Conservation (phyloP, 2,797 vertebrate genomes). For the Prionace glauca region DNA sequence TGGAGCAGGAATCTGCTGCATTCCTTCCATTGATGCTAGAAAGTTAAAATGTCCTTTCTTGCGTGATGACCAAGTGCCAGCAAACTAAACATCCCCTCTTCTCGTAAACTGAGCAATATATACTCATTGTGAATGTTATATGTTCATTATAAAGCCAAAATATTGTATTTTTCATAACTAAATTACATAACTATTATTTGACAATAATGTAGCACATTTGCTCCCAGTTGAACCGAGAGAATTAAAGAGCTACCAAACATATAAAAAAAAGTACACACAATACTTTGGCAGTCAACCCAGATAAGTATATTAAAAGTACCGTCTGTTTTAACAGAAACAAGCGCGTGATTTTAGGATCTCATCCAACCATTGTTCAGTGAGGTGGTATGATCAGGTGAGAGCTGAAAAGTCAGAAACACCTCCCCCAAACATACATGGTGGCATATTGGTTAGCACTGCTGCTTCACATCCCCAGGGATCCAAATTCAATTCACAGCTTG, state of each 20-base stretch:
- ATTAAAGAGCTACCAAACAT: neutral
- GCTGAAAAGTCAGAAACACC: too few species aligned
- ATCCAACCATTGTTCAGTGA: too few species aligned
- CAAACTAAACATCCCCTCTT: neutral
- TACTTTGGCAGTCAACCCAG: neutral
- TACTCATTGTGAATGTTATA: neutral
- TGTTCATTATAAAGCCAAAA: neutral
- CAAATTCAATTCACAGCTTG: too few species aligned
- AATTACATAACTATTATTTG: neutral
- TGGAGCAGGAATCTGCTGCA: neutral
- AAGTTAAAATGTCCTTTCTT: neutral
- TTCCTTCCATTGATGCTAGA: neutral
- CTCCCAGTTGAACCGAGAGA: neutral
- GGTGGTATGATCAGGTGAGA: too few species aligned
- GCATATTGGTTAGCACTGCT: too few species aligned
- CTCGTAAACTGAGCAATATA: neutral
- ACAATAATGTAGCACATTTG: neutral
- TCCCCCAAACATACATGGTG: too few species aligned
- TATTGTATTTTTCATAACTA: neutral
- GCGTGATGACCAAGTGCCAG: neutral
- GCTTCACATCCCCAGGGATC: too few species aligned
- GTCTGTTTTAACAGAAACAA: neutral
- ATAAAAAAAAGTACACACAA: neutral
- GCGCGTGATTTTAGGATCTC: too few species aligned
- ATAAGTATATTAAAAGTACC: neutral